Evolutionary conservation across 1,140 invertebrate species (phyloP), one percentile per base, ranked within the genome.

Genomic region (Luehdorfia chinensis): DNA sequence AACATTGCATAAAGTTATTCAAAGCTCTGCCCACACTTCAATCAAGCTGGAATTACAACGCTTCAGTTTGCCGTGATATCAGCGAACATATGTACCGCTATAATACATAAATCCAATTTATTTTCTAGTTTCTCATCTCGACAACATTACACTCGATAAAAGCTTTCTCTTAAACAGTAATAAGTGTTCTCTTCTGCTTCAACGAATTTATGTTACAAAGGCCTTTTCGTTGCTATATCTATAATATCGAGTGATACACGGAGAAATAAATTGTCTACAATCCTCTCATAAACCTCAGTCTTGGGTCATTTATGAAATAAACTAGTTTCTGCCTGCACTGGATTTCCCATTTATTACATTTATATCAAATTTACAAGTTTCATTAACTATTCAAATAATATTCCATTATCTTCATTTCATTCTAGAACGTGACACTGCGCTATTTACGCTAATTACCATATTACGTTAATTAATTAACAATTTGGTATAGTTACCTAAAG

Each of bases 1-100:
- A 53, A 62, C 65, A 63, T 74, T 71, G 66, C 62, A 65, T 51
- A 72, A 74, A 71, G 58, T 66, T 62, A 74, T 67, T 71, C 62
- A 53, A 56, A 67, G 55, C 55, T 57, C 57, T 60, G 64, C 55
- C 54, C 55, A 51, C 55, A 52, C 45, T 54, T 56, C 50, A 46
- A 60, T 60, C 49, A 47, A 30, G 25, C 11, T 37, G n/a, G 55
- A 46, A 48, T 46, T 59, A 51, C 39, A 50, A 21, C 11, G 25
- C 46, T 27, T 54, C 25, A 21, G 2, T 21, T 21, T 21, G 19
- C 19, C 19, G 19, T 21, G 6, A 21, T 21, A 21, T 21, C 6
- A 21, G 19, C 2, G 19, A 21, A 21, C 19, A 21, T 3, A 21
- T 6, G 6, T 6, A 21, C 19, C 19, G 2, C 6, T 16, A 43